Conservation (phyloP, 2,888 invertebrate genomes). For the Cosmia trapezina region DNA sequence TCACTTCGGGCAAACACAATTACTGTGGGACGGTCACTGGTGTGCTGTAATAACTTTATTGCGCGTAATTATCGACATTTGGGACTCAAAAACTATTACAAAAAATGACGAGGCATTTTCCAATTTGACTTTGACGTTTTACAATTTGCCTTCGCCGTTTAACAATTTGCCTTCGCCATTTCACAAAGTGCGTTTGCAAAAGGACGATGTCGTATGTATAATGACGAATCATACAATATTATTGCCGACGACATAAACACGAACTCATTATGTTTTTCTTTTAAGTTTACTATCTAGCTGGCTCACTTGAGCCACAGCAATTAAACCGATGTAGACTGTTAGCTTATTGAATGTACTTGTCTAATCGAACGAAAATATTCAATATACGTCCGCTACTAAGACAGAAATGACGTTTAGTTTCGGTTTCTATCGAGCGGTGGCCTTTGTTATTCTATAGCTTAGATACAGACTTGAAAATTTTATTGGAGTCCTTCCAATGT, state of each 20-base stretch:
- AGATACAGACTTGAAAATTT: too few species aligned
- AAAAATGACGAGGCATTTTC: background rate
- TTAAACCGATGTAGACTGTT: too few species aligned
- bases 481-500: too few species aligned
- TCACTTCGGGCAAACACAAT: background rate
- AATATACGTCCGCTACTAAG: too few species aligned
- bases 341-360: too few species aligned
- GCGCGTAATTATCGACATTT: background rate
- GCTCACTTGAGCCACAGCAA: too few species aligned
- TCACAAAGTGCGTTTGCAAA: background rate
- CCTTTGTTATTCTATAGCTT: too few species aligned
- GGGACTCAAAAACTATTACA: background rate
- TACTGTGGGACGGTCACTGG: background rate
- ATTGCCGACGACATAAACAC: background rate
- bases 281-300: too few species aligned
- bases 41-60: background rate
- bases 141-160: background rate
- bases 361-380: too few species aligned
- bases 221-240: background rate
- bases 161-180: background rate
- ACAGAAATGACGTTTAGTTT: too few species aligned
- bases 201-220: background rate
- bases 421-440: too few species aligned
- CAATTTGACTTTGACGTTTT: background rate
- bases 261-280: background rate